Base-by-base conservation (phyloP, 2,113 vertebrate species). In the Paracanthobrama guichenoti region DNA sequence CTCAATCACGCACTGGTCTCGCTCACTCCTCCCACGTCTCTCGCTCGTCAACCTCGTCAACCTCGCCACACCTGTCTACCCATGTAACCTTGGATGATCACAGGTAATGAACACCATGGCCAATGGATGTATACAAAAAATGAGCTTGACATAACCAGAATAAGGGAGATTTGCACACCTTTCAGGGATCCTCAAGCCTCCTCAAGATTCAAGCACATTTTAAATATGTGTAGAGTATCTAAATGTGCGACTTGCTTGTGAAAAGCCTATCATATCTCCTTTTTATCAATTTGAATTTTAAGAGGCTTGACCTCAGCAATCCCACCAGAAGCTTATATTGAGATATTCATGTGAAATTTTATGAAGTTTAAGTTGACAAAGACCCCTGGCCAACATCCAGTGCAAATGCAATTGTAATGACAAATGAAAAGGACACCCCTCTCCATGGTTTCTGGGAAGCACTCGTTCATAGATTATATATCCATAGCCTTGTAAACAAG, bases 391-490 rank as follows among this genome's bases (percentile, higher is more conserved):
- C 24, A 44, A 66, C 60, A 31, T 53, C 42, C 18, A 28, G 42
- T 3, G 42, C 24, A 50, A 42, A 79, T 79, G 48, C n/a, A 46
- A 24, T 20, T 20, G 18, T 42, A 78, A 78, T 5, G 55, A 60
- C 77, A 44, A 79, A 79, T 79, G 35, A 79, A 79, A 78, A 44
- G 31, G 76, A 64, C 57, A 62, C 39, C 39, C 26, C 26, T 76
- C 46, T 75, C 9, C 72, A 75, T 50, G 20, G 14, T 79, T 79
- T 8, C 59, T 26, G 59, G 28, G n/a, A 48, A n/a, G 7, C 6
- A 20, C 9, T 18, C 10, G 24, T 50, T 50, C 42, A 22, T 53
- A 71, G 78, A 77, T 76, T 73, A 28, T 46, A 57, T 26, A 64
- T 82, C 55, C 42, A 13, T 24, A 39, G 13, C 71, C 39, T 64